Evolutionary conservation across 2,888 invertebrate species (phyloP).

Genomic region (Julus scanicus): DNA sequence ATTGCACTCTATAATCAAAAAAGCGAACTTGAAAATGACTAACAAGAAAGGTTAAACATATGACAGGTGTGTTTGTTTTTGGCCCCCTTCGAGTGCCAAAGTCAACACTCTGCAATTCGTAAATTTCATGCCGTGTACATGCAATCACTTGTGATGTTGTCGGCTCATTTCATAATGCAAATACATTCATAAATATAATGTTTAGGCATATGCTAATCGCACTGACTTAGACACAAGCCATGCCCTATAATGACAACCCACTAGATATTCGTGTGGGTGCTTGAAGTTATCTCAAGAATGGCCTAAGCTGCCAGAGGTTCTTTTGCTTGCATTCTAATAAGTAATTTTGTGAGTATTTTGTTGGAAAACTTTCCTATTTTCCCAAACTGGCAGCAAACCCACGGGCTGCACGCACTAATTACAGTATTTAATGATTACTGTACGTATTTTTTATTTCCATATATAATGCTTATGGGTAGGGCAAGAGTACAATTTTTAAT

Average conservation of each 20-base stretch:
- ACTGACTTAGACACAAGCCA: neutral
- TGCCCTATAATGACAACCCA: slow-evolving; percentile 21
- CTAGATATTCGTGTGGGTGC: slow-evolving; percentile 37
- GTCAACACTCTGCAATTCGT: slow-evolving; percentile 48
- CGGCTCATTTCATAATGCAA: slow-evolving; percentile 16
- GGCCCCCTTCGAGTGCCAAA: slow-evolving; percentile 47
- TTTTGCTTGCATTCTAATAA: neutral
- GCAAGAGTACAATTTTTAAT: too few relatives aligned
- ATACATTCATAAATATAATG: slow-evolving; percentile 6
- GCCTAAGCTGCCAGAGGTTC: neutral
- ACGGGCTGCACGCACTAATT: too few relatives aligned
- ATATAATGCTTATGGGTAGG: too few relatives aligned
- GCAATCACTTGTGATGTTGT: slow-evolving; percentile 12
- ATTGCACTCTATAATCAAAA: slow-evolving; percentile 50
- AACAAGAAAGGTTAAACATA: slow-evolving; percentile 53
- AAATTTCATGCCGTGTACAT: slow-evolving; percentile 16
- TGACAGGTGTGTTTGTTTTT: slow-evolving; percentile 54
- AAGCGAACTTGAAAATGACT: slow-evolving; percentile 51
- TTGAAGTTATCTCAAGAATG: neutral
- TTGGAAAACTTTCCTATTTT: too few relatives aligned
- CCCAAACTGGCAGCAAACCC: too few relatives aligned
- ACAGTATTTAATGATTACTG: too few relatives aligned
- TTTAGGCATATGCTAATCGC: slow-evolving; percentile 34
- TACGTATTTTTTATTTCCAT: too few relatives aligned
- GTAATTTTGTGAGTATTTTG: neutral